These are phyloP conservation scores for Camelus bactrianus DNA, from an alignment of 2,113 vertebrate species.

Conservation along the genomic window DNA sequence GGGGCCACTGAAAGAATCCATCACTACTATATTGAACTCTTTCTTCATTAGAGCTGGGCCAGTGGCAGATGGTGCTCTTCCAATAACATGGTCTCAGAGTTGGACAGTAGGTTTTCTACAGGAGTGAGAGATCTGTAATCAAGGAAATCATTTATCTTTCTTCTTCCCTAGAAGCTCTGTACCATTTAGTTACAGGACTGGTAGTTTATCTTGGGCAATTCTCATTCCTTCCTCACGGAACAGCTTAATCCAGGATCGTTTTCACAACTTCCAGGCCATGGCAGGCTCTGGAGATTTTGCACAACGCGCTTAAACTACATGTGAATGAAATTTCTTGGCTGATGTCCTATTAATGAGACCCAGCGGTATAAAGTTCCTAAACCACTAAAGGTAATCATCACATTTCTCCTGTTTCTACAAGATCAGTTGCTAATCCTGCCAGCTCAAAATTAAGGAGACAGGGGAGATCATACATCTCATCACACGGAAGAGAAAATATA, in stretches of 20 bases:
- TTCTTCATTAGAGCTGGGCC: conserved; percentile 61
- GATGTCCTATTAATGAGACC: conserved; percentile 64
- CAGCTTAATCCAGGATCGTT: conserved; percentile 64
- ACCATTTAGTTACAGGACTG: conserved; percentile 39
- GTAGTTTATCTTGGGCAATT: conserved; percentile 73
- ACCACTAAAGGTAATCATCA: conserved; percentile 58
- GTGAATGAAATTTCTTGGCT: conserved; percentile 74
- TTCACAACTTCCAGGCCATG: conserved; percentile 57
- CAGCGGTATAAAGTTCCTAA: conserved; percentile 52
- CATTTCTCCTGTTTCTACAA: conserved; percentile 60
- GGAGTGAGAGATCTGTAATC: conserved; percentile 67
- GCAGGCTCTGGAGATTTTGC: conserved; percentile 28
- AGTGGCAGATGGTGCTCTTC: conserved; percentile 1
- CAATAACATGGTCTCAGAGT: not conserved
- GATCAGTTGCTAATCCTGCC: conserved; percentile 10
- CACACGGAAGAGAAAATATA: conserved; percentile 3
- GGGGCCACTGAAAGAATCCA: not conserved
- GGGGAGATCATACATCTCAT: conserved; percentile 43
- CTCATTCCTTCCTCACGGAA: conserved; percentile 65
- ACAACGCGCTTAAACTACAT: not conserved
- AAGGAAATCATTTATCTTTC: conserved; percentile 70
- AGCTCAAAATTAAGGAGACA: conserved; percentile 44
- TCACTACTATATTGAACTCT: not conserved
- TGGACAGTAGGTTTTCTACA: conserved; percentile 61
- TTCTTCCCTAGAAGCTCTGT: conserved; percentile 34